Percentiles rank a stretch among this genome's conserved stretches.
Evolutionary conservation across 2,113 vertebrate species (phyloP).

Genomic region (Sander lucioperca): DNA sequence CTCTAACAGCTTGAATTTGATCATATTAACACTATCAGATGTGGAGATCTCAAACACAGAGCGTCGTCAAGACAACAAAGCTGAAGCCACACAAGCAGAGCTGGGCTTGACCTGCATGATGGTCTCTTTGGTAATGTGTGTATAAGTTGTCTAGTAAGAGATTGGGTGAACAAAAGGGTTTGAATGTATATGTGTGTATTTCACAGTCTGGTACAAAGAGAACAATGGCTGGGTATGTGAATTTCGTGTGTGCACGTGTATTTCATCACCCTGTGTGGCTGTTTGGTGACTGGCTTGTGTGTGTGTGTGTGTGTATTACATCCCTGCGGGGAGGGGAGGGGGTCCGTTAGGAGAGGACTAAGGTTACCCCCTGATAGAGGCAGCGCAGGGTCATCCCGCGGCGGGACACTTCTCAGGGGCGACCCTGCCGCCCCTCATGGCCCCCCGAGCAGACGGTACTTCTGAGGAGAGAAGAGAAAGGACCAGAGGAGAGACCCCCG

Average conservation of each 20-base stretch:
- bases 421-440: conserved; percentile 79
- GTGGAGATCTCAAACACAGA: conserved; percentile 71
- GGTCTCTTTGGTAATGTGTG: conserved; percentile 56
- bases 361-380: conserved; percentile 91
- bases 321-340: conserved; percentile 86
- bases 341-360: conserved; percentile 85
- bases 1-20: conserved; percentile 66
- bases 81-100: conserved; percentile 73
- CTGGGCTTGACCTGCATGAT: conserved; percentile 59
- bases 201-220: conserved; percentile 39
- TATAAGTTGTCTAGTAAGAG: conserved; percentile 33
- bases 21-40: conserved; percentile 73
- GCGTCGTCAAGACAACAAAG: conserved; percentile 72
- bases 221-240: conserved; percentile 56
- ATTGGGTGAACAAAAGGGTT: conserved; percentile 32
- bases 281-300: conserved; percentile 57
- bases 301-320: conserved; percentile 78
- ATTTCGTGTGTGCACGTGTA: conserved; percentile 55
- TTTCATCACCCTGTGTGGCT: conserved; percentile 75
- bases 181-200: conserved; percentile 58
- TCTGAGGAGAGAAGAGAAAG: conserved; percentile 93
- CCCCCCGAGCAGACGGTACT: conserved; percentile 91
- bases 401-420: conserved; percentile 90
- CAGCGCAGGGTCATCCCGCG: conserved; percentile 89
- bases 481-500: conserved; percentile 87